phyloP scores from a whole-genome alignment of 2,797 vertebrate genomes.

The Diceros bicornis region DNA sequence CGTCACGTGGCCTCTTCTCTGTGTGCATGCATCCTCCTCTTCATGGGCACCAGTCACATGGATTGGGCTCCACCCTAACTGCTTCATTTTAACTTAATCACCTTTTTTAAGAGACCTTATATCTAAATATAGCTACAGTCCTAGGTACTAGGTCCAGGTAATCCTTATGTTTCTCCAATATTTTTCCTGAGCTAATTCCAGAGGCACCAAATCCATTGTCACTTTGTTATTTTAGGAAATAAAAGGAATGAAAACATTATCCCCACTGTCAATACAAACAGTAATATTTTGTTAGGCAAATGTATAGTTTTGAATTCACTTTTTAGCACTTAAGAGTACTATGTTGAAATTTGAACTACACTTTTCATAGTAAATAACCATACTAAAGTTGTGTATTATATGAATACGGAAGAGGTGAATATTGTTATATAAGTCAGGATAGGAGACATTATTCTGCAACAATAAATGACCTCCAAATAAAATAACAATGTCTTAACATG shows the following conservation, averaged over 20 bases:
- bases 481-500: not conserved
- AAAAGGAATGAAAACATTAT: not conserved
- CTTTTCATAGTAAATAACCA: not conserved
- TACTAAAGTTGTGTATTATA: not conserved
- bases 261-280: not conserved
- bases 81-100: not conserved
- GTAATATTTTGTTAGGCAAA: not conserved
- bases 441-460: not conserved
- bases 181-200: not conserved
- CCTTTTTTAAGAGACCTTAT: not conserved
- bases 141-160: not conserved
- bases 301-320: not conserved
- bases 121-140: not conserved
- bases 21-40: accelerated
- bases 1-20: not conserved
- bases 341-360: not conserved
- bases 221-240: not conserved
- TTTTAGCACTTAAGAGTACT: not conserved
- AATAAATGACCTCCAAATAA: not conserved
- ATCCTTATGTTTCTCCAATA: not conserved
- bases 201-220: not conserved
- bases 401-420: not conserved
- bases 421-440: not conserved
- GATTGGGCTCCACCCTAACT: accelerated
- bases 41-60: not conserved